Evolutionary conservation across 2,797 vertebrate genomes (phyloP).

Genomic region (Esox masquinongy): DNA sequence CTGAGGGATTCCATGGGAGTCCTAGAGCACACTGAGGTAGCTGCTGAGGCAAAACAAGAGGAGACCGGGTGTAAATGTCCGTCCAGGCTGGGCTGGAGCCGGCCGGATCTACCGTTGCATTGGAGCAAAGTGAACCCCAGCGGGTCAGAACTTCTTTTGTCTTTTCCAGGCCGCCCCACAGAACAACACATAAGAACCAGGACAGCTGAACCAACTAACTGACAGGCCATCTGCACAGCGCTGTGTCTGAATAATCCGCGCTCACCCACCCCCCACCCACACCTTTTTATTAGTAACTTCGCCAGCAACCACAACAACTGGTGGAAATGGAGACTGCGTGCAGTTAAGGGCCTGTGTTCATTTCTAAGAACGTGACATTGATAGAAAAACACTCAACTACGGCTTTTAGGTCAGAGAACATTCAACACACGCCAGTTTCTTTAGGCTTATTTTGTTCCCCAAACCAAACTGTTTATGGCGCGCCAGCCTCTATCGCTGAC

Average conservation of each 20-base stretch:
- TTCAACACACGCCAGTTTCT: neutral
- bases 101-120: neutral
- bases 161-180: neutral
- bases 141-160: neutral
- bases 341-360: neutral
- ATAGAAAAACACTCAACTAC: neutral
- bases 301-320: neutral
- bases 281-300: too few relatives aligned
- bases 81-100: neutral
- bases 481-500: neutral
- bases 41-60: neutral
- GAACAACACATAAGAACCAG: slow-evolving; percentile 8
- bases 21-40: neutral
- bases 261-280: neutral
- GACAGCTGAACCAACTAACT: slow-evolving; percentile 8
- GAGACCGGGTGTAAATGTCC: neutral
- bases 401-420: neutral
- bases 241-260: neutral
- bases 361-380: neutral
- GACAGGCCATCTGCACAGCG: neutral
- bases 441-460: neutral
- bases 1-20: neutral
- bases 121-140: neutral
- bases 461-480: neutral
- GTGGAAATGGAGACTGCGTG: neutral